These are phyloP conservation scores for Scopus umbretta DNA, from an alignment of 2,113 vertebrate species.

Conservation along the genomic window DNA sequence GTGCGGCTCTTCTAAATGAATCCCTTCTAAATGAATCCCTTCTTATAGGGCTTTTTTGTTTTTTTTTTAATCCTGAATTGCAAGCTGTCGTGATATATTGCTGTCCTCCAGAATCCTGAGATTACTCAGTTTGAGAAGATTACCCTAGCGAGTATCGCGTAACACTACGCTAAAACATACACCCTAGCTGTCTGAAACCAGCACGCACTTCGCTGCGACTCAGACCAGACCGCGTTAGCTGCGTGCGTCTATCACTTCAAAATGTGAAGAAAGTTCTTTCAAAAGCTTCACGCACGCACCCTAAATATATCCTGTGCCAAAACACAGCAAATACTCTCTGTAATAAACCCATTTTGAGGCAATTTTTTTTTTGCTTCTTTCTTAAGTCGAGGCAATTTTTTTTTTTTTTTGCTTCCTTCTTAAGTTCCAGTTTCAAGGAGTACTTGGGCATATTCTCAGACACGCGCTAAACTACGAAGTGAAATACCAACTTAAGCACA, in stretches of 20 bases:
- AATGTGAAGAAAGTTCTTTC: neutral
- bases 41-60: neutral
- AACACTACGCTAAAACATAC: neutral
- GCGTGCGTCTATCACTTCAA: neutral
- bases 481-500: fast-evolving
- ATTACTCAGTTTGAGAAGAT: neutral
- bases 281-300: neutral
- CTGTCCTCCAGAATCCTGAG: neutral
- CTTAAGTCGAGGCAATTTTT: neutral
- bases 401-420: neutral
- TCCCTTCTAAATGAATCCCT: neutral
- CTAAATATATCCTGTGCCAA: neutral
- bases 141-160: neutral
- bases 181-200: neutral
- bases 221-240: neutral
- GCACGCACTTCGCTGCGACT: neutral
- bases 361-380: neutral
- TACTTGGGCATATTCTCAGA: neutral
- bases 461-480: neutral
- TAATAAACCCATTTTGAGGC: neutral
- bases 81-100: neutral
- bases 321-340: neutral
- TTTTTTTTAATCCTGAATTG: neutral
- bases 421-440: neutral
- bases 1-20: neutral